Conservation (phyloP, 2,888 invertebrate genomes). For the Coecobrya sp. region DNA sequence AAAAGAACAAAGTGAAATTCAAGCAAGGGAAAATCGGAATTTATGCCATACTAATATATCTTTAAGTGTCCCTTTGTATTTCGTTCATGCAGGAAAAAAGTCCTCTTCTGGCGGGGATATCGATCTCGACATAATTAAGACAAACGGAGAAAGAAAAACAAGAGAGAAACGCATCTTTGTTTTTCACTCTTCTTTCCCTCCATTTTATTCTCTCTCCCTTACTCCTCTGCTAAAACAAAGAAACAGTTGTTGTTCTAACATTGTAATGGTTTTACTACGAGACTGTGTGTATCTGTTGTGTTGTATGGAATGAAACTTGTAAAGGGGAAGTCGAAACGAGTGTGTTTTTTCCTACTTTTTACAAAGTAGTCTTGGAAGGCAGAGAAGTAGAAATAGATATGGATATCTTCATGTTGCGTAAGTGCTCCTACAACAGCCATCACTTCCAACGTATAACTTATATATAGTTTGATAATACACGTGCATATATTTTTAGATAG, state of each 20-base stretch:
- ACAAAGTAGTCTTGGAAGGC: not conserved
- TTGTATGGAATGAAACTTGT: not conserved
- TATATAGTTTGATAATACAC: not conserved
- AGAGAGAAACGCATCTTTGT: slow-evolving; percentile 57
- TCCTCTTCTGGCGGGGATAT: slow-evolving; percentile 71
- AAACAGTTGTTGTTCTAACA: slow-evolving; percentile 36
- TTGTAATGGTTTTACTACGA: not conserved
- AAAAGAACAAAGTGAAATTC: slow-evolving; percentile 67
- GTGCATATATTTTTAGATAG: not conserved
- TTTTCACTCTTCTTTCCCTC: slow-evolving; percentile 34
- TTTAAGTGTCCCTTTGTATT: slow-evolving; percentile 78
- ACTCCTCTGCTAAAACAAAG: slow-evolving; percentile 56
- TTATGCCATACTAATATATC: slow-evolving; percentile 78
- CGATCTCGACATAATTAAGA: slow-evolving; percentile 84
- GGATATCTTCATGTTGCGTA: slow-evolving; percentile 39
- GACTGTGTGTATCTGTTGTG: slow-evolving; percentile 12
- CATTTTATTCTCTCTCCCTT: not conserved
- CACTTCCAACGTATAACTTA: not conserved
- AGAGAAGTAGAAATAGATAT: slow-evolving; percentile 15
- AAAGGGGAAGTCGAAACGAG: slow-evolving; percentile 43
- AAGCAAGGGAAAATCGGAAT: slow-evolving; percentile 59
- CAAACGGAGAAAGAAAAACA: slow-evolving; percentile 75
- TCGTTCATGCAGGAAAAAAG: slow-evolving; percentile 83
- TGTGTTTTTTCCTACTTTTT: not conserved
- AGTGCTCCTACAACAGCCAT: not conserved